phyloP scores from a whole-genome alignment of 2,888 invertebrate genomes.

The Cephonodes hylas region DNA sequence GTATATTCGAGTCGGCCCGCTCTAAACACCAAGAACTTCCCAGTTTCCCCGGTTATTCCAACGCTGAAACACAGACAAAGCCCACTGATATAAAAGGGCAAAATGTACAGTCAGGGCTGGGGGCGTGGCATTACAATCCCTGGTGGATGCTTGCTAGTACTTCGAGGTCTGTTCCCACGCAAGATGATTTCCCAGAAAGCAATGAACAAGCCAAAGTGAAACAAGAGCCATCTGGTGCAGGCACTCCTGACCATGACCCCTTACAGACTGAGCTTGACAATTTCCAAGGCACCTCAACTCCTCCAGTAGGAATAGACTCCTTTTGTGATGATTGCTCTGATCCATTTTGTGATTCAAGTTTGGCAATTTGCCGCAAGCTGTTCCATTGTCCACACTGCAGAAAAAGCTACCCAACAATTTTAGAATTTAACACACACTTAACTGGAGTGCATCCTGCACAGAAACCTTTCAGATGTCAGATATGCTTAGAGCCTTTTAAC shows the following conservation, averaged over 20 bases:
- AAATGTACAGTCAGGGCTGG: constrained; percentile 61
- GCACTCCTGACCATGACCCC: constrained; percentile 69
- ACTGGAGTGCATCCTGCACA: constrained; percentile 78
- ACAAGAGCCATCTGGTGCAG: constrained; percentile 68
- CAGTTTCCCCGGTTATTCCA: constrained; percentile 76
- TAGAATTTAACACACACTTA: constrained; percentile 77
- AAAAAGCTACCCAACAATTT: constrained; percentile 77
- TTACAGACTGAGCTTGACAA: constrained; percentile 64
- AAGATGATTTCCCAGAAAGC: constrained; percentile 71
- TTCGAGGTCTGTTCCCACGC: constrained; percentile 68
- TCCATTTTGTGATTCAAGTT: constrained; percentile 77
- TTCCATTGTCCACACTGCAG: constrained; percentile 80
- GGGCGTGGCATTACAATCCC: constrained; percentile 78
- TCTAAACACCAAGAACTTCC: constrained; percentile 72
- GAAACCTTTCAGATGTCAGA: constrained; percentile 78
- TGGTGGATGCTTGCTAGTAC: constrained; percentile 81
- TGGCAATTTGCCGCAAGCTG: constrained; percentile 69
- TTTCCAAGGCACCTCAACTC: constrained; percentile 61
- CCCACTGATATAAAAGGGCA: constrained; percentile 69
- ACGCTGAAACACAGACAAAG: constrained; percentile 79
- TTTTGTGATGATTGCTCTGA: constrained; percentile 80
- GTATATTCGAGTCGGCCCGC: constrained; percentile 71
- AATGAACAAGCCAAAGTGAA: constrained; percentile 73
- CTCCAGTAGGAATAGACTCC: constrained; percentile 69
- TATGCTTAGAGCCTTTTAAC: constrained; percentile 77